These are phyloP conservation scores for Gallinago stenura DNA, from an alignment of 2,797 vertebrate species.

Conservation along the genomic window DNA sequence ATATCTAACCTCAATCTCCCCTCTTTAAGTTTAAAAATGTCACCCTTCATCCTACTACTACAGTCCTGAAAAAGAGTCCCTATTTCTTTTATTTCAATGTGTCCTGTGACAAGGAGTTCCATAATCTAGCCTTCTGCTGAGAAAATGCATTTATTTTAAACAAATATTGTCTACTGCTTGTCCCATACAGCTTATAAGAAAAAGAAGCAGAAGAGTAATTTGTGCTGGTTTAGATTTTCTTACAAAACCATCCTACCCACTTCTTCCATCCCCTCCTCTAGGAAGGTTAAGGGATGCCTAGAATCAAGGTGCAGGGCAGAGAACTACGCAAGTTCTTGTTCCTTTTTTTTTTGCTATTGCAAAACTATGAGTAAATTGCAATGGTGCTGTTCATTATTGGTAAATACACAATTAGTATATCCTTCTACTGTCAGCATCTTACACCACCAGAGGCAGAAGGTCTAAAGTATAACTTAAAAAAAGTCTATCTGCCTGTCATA, in stretches of 20 bases:
- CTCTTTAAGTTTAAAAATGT: background rate
- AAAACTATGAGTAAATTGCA: background rate
- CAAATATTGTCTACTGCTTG: background rate
- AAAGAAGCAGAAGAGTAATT: background rate
- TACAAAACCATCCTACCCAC: background rate
- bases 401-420: background rate
- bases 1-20: background rate
- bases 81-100: fast-evolving
- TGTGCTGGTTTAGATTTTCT: background rate
- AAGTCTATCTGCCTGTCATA: background rate
- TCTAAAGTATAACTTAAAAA: background rate
- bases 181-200: background rate
- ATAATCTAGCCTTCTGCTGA: background rate
- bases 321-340: background rate
- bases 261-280: background rate
- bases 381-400: background rate
- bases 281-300: background rate
- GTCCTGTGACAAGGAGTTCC: background rate
- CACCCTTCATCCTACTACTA: background rate
- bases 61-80: background rate
- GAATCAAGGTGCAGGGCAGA: background rate
- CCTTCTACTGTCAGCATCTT: background rate
- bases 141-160: background rate
- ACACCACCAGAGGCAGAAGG: background rate
- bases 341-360: background rate